Evolutionary conservation across 2,113 vertebrate species (phyloP), one percentile per base, ranked within the genome.

Genomic region (Pseudonaja textilis): DNA sequence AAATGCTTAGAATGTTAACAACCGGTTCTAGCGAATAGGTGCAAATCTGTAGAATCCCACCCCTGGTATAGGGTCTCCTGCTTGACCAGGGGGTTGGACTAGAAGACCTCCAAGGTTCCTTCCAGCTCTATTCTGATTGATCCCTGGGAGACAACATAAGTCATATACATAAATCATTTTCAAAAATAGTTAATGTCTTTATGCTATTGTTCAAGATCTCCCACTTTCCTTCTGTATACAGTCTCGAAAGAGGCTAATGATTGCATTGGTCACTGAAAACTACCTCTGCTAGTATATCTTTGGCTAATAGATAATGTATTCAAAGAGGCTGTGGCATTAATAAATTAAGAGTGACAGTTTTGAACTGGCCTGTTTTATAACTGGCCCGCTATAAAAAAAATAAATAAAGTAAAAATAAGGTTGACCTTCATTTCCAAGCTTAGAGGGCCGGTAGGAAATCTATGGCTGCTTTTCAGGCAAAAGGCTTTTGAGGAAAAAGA

Each of bases 131-230:
- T 57, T 57, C 20, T 57, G 56, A 57, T 57, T 23, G 45, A 42
- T 91, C 0, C 4, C 91, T 52, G 9, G 59, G 89, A 92, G 85
- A 93, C 93, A 95, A 89, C 45, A 39, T 92, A 54, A 94, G 94
- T 96, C 55, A 88, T 25, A 25, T 39, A 39, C 94, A 86, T 92
- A 56, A 6, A 57, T 23, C 22, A 22, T 96, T 96, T 94, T 55
- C 34, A 85, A 16, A 0, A 0, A 39, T 64, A 93, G 93, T 39
- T 16, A 64, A 94, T 90, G 85, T n/a, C 25, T 2, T 39, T 87
- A 45, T 47, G 89, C 54, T 57, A 26, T 86, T 89, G 20, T 55
- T 59, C 50, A 10, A 50, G 16, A 1, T 22, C 34, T 57, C 14
- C 25, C 1, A 29, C 5, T 11, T 3, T 87, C 55, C 57, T 61